phyloP scores from a whole-genome alignment of 1,140 invertebrate species.

The Trigoniulus corallinus region DNA sequence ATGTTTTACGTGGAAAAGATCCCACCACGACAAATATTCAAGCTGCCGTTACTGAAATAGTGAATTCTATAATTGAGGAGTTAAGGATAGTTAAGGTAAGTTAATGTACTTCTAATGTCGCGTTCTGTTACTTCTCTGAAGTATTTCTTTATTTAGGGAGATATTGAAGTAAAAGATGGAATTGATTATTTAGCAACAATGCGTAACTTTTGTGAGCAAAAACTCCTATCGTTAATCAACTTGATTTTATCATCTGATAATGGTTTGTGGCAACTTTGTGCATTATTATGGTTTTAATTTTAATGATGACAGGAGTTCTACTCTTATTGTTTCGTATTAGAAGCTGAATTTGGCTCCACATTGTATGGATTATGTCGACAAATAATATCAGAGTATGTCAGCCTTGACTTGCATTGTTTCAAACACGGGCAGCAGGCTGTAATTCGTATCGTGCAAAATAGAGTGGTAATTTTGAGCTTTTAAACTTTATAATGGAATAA shows the following conservation, averaged over 20 bases:
- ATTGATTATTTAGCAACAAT: constrained; percentile 27
- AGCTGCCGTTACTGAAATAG: constrained; percentile 8
- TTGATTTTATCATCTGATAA: constrained; percentile 19
- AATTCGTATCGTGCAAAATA: constrained; percentile 21
- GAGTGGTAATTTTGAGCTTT: constrained; percentile 23
- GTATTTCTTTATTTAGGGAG: constrained; percentile 16
- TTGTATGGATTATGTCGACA: constrained; percentile 14
- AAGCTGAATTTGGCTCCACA: constrained; percentile 15
- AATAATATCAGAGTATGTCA: constrained; percentile 20
- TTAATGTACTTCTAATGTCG: too few relatives aligned
- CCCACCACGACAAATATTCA: constrained; percentile 19
- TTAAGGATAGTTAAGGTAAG: neutral
- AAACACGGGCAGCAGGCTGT: constrained; percentile 23
- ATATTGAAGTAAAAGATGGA: constrained; percentile 22
- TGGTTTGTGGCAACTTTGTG: constrained; percentile 13
- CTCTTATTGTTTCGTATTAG: constrained; percentile 7
- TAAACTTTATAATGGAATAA: neutral
- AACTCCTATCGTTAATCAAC: constrained; percentile 19
- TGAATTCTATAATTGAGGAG: neutral
- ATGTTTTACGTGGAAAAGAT: constrained; percentile 19
- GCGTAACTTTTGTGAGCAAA: constrained; percentile 18
- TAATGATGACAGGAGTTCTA: neutral
- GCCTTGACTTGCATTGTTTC: constrained; percentile 24
- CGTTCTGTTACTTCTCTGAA: too few relatives aligned
- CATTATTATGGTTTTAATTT: constrained; percentile 2